Percentiles rank a stretch among this genome's conserved stretches.
Conservation (phyloP, 2,888 invertebrate species). For the Epistrophe grossulariae region DNA sequence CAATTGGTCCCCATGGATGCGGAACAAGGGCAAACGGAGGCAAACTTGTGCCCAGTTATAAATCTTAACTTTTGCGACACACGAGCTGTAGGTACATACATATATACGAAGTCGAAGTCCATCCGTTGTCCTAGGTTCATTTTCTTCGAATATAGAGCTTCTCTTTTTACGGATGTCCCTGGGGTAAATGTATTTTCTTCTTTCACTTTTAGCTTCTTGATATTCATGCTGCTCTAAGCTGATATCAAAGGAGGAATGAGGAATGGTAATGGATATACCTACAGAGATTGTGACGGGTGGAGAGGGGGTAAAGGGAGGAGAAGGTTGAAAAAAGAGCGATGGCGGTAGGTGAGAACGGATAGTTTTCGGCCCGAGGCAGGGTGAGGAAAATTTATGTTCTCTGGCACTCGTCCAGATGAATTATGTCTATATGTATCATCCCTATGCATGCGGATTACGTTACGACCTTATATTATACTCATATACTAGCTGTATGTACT, state of each 20-base stretch:
- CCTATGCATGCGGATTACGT: slow-evolving; percentile 15
- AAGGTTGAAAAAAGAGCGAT: slow-evolving; percentile 20
- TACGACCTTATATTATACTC: slow-evolving; percentile 3
- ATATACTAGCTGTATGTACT: not conserved
- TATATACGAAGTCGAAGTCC: slow-evolving; percentile 41
- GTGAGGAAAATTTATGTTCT: slow-evolving; percentile 68
- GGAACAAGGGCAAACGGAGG: slow-evolving; percentile 71
- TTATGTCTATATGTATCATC: slow-evolving; percentile 53
- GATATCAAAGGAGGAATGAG: slow-evolving; percentile 44
- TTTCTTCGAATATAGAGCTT: slow-evolving; percentile 53
- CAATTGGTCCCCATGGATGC: slow-evolving; percentile 76
- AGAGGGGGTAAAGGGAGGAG: not conserved
- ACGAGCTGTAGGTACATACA: slow-evolving; percentile 51
- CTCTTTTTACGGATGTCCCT: slow-evolving; percentile 66
- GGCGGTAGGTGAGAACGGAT: slow-evolving; percentile 72
- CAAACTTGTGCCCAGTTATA: slow-evolving; percentile 76
- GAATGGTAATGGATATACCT: slow-evolving; percentile 16
- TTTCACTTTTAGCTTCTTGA: slow-evolving; percentile 74
- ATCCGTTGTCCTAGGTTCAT: slow-evolving; percentile 74
- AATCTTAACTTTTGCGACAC: slow-evolving; percentile 76
- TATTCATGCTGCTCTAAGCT: slow-evolving; percentile 74
- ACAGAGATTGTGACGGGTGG: not conserved
- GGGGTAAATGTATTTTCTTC: slow-evolving; percentile 73
- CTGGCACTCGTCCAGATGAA: slow-evolving; percentile 74
- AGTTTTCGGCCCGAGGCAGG: slow-evolving; percentile 49